These are phyloP conservation scores for Cyphomyrus discorhynchus DNA, from an alignment of 2,113 vertebrate species.

Conservation along the genomic window DNA sequence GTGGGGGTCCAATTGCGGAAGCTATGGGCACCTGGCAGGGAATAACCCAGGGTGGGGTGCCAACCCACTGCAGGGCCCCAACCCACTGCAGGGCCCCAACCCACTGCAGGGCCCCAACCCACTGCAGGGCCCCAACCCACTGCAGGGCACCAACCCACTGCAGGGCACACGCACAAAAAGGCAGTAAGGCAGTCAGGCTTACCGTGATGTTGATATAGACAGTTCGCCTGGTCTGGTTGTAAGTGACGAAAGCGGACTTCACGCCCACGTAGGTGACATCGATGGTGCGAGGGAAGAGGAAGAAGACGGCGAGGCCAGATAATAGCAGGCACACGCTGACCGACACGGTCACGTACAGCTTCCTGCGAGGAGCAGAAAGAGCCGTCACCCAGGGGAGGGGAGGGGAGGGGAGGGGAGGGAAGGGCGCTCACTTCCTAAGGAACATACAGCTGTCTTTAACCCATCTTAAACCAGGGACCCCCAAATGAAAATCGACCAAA, in stretches of 20 bases:
- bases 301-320: slow-evolving; percentile 87
- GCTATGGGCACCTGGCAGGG: neutral
- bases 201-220: slow-evolving; percentile 96
- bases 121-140: too few relatives aligned
- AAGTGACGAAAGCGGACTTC: slow-evolving; percentile 84
- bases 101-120: too few relatives aligned
- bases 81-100: too few relatives aligned
- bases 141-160: too few relatives aligned
- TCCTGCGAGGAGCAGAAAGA: slow-evolving; percentile 56
- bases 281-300: slow-evolving; percentile 90
- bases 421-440: neutral
- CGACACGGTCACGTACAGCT: slow-evolving; percentile 88
- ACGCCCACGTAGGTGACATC: slow-evolving; percentile 88
- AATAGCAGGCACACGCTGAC: slow-evolving; percentile 84
- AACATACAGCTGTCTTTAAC: neutral
- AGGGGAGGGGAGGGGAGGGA: neutral
- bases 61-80: neutral
- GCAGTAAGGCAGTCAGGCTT: slow-evolving; percentile 41
- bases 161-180: neutral
- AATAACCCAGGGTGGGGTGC: too few relatives aligned
- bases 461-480: neutral
- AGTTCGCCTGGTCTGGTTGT: slow-evolving; percentile 66
- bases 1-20: neutral
- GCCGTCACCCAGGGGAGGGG: neutral
- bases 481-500: neutral